phyloP scores from a whole-genome alignment of 2,797 vertebrate genomes.

The Acipenser oxyrinchus region DNA sequence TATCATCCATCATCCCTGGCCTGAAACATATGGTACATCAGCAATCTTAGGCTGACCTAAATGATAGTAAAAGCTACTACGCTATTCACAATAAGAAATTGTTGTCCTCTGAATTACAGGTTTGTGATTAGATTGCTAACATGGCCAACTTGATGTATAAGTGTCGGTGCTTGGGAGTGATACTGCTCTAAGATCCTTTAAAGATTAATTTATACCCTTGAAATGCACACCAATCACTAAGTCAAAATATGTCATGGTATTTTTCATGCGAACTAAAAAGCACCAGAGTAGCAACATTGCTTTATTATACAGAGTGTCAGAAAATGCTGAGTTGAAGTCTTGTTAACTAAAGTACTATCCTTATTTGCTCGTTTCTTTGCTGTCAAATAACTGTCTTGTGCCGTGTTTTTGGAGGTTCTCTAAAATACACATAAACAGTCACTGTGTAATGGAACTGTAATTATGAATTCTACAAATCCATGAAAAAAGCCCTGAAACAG shows the following conservation, averaged over 20 bases:
- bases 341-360: conserved; percentile 6
- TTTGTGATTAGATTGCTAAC: conserved; percentile 66
- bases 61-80: conserved; percentile 53
- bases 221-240: conserved; percentile 54
- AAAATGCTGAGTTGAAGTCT: conserved; percentile 7
- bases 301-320: conserved; percentile 32
- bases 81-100: conserved; percentile 62
- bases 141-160: conserved; percentile 56
- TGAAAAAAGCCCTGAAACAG: conserved; percentile 14
- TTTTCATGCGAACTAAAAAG: conserved; percentile 41
- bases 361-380: not conserved
- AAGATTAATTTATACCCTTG: conserved; percentile 63
- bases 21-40: conserved; percentile 75
- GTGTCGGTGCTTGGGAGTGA: conserved; percentile 49
- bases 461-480: too few relatives aligned
- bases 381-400: too few relatives aligned
- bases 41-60: conserved; percentile 67
- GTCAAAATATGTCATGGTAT: conserved; percentile 56
- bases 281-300: conserved; percentile 23
- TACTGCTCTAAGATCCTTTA: conserved; percentile 47
- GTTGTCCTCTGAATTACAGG: conserved; percentile 63
- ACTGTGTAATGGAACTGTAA: too few relatives aligned
- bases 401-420: too few relatives aligned
- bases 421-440: too few relatives aligned
- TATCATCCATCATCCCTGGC: conserved; percentile 80